Conservation (phyloP, 2,888 invertebrate species). For the Hetaerina titia region DNA sequence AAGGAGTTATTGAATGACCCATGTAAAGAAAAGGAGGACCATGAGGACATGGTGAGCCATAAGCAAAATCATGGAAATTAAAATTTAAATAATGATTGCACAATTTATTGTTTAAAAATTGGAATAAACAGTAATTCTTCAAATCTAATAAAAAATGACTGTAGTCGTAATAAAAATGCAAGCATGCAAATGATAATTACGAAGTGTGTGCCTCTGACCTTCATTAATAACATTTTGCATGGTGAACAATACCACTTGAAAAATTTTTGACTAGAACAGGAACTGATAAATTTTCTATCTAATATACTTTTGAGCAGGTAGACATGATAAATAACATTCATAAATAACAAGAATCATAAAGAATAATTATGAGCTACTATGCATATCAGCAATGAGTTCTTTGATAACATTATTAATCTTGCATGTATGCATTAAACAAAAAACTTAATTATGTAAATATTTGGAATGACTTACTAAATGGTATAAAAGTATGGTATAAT, state of each 20-base stretch:
- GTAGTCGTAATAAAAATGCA: neutral
- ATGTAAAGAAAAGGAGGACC: too few relatives aligned
- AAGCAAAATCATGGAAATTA: neutral
- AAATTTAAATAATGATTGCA: neutral
- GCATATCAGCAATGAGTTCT: too few relatives aligned
- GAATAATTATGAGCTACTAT: neutral
- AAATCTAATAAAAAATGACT: neutral
- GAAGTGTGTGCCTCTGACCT: neutral
- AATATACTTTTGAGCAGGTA: too few relatives aligned
- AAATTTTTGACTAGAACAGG: neutral
- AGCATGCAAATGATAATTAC: neutral
- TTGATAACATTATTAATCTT: too few relatives aligned
- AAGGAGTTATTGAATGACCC: too few relatives aligned
- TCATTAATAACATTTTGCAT: neutral
- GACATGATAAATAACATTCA: neutral
- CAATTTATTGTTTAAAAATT: too few relatives aligned
- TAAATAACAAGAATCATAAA: neutral
- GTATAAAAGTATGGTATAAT: neutral
- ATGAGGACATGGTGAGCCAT: neutral
- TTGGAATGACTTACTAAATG: neutral
- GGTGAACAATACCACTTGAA: slow-evolving; percentile 4
- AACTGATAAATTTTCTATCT: neutral
- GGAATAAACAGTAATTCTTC: too few relatives aligned
- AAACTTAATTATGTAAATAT: too few relatives aligned
- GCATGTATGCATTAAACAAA: too few relatives aligned